Evolutionary conservation across 2,888 invertebrate genomes (phyloP).

Genomic region (Cryptocephalus primarius): DNA sequence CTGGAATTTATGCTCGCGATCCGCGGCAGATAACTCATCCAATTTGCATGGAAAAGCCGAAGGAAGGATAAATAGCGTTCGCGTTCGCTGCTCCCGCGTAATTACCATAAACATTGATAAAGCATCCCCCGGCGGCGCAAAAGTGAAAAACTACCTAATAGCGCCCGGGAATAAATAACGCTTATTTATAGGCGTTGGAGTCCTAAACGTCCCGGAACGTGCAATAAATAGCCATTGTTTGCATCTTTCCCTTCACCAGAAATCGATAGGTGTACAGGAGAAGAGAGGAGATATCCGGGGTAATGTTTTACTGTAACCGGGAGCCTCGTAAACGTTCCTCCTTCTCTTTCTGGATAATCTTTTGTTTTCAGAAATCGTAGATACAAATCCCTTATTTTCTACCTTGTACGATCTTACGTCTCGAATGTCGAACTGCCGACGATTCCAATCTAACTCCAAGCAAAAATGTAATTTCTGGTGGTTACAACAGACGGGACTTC

Average conservation of each 20-base stretch:
- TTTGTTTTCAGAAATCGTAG: constrained; percentile 30
- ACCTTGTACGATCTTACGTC: constrained; percentile 25
- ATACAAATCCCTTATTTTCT: constrained; percentile 32
- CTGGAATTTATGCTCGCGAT: too few relatives aligned
- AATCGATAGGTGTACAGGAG: constrained; percentile 33
- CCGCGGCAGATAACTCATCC: too few relatives aligned
- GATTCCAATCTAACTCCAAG: constrained; percentile 6
- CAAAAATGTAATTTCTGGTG: too few relatives aligned
- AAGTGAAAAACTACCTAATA: constrained; percentile 5
- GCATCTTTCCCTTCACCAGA: constrained; percentile 13
- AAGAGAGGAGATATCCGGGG: constrained; percentile 11
- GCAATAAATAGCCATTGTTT: constrained; percentile 20
- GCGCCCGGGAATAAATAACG: constrained; percentile 6
- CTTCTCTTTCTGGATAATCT: constrained; percentile 18
- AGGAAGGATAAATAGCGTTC: too few relatives aligned
- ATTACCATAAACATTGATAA: constrained; percentile 10
- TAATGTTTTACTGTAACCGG: constrained; percentile 31
- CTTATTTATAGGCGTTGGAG: constrained; percentile 12
- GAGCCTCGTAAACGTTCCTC: constrained; percentile 32
- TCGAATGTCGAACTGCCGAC: too few relatives aligned
- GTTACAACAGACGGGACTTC: too few relatives aligned
- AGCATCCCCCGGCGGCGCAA: constrained; percentile 7
- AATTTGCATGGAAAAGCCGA: too few relatives aligned
- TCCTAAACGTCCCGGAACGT: constrained; percentile 13
- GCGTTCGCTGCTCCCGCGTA: background rate